Evolutionary conservation across 2,888 invertebrate species (phyloP), one percentile per base, ranked within the genome.

Genomic region (Emmelina monodactyla): DNA sequence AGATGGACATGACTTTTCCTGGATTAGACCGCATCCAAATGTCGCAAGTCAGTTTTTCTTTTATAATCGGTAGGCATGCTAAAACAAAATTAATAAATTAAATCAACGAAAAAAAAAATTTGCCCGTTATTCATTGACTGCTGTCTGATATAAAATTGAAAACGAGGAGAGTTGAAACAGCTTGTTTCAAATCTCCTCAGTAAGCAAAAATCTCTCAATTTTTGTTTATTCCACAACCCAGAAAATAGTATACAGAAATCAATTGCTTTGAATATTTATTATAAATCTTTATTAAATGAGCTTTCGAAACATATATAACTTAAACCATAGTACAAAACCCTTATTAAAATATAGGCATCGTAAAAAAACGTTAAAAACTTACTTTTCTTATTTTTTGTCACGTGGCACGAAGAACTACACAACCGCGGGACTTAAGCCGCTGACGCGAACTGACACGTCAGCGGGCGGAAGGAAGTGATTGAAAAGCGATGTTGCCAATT

Each of bases 251-350:
- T 32, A 25, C 28, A 37, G 29, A 32, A 37, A 37, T 32, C 35
- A 35, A 31, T 22, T 31, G 14, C 28, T 31, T 14, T 14, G 25
- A 31, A 19, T 22, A 15, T 29, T n/a, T n/a, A n/a, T n/a, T 1
- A 30, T 31, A 34, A 42, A 34, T 7, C 38, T 39, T 33, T 37
- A 37, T 35, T 33, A 38, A 37, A 42, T 28, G n/a, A 34, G 14
- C 28, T 28, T 28, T 30, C 32, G 28, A 36, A 32, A 36, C 15
- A 32, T 32, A 31, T 14, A 35, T 12, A 31, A 35, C 14, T 13
- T 25, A 14, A 22, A 31, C 39, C 28, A 34, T 32, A 34, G 34
- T 34, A 35, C 30, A 34, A 37, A 34, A 37, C 32, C 32, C 1
- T 30, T 33, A 34, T 37, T 11, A 37, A 37, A 40, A 33, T 37